phyloP scores from a whole-genome alignment of 2,113 vertebrate species.

The Pomatostomus ruficeps region DNA sequence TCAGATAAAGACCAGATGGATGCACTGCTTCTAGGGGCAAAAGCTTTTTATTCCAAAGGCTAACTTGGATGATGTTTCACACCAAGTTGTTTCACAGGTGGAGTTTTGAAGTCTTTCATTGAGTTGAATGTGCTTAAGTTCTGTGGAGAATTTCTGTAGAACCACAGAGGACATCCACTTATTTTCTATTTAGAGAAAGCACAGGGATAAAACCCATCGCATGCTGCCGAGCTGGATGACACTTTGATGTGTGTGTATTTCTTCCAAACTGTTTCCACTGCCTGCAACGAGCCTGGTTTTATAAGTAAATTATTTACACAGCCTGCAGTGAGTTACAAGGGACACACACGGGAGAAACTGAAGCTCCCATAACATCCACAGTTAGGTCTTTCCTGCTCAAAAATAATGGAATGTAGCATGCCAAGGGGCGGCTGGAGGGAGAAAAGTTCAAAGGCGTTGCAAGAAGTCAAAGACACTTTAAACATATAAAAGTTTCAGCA shows the following conservation, averaged over 20 bases:
- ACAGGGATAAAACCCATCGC: background rate
- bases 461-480: background rate
- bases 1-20: background rate
- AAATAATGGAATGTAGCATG: background rate
- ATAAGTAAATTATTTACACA: background rate
- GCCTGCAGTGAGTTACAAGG: background rate
- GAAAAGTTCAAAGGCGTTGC: background rate
- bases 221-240: background rate
- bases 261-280: background rate
- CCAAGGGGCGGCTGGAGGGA: background rate
- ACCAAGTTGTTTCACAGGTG: background rate
- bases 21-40: background rate
- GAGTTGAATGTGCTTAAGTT: background rate
- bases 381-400: background rate
- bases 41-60: background rate
- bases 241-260: background rate
- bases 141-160: background rate
- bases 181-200: background rate
- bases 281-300: background rate
- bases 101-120: background rate
- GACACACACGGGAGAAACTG: rapidly evolving
- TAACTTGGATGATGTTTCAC: background rate
- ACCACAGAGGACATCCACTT: background rate
- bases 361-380: background rate
- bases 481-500: background rate